Base-by-base conservation (phyloP, 1,140 invertebrate genomes). In the Andricus grossulariae region DNA sequence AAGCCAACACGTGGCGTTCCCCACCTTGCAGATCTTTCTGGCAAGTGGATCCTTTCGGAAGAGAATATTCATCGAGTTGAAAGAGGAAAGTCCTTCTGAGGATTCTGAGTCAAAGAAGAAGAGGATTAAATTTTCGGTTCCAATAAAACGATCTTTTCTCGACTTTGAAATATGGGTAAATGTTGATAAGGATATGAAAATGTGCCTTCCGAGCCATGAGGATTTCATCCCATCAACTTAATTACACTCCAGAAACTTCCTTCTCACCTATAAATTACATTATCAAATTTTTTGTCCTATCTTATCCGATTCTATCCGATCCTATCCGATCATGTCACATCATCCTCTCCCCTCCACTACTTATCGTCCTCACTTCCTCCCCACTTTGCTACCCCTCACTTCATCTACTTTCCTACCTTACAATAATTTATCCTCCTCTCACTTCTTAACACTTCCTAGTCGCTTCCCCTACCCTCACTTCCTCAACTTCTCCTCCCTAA, bases 1-100 rank as follows among this genome's bases (percentile, higher is more conserved):
- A 72, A 72, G 81, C 74, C 74, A 80, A 80, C 79, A 73, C 76
- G 76, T 80, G 76, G 79, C 73, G 50, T 71, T 74, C 71, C 21
- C 75, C 66, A 73, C 72, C 76, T 80, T 75, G 66, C 57, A 66
- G 50, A 76, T 66, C 78, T 74, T 80, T 75, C 73, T 16, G 77
- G 72, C 71, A 54, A 80, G 54, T 71, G 70, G 66, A 73, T 73
- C 72, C 71, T 76, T 77, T 75, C 51, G n/a, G 18, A 45, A 76
- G 66, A 66, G 60, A 71, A 71, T 66, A 79, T 79, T 79, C 74
- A 71, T 55, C 66, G 72, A 51, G 32, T 54, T 12, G 50, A 66
- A 39, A 57, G 73, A 45, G 25, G 13, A 72, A n/a, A 72, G 1
- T 72, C 71, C 50, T 51, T 72, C 19, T 54, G 57, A 60, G 7